Conservation (phyloP, 1,140 invertebrate genomes). For the Gryllus bimaculatus region DNA sequence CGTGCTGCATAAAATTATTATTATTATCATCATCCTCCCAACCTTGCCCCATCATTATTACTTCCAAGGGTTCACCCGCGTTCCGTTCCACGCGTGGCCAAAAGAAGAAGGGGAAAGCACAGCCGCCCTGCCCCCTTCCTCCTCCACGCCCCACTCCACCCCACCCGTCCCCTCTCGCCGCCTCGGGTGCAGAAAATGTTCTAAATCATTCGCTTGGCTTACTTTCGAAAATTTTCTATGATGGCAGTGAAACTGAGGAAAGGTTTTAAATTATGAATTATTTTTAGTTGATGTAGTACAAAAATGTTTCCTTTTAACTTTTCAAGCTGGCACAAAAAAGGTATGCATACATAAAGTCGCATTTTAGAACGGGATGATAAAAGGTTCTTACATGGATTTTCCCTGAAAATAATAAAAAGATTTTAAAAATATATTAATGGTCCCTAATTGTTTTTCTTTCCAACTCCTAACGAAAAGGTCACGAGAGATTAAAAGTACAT, state of each 20-base stretch:
- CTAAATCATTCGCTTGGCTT: background rate
- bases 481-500: background rate
- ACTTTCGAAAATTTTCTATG: background rate
- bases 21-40: background rate
- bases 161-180: too few species aligned
- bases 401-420: background rate
- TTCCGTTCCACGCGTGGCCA: background rate
- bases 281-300: slow-evolving; percentile 5
- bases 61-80: too few species aligned
- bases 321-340: background rate
- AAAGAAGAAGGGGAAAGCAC: background rate
- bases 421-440: background rate
- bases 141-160: too few species aligned
- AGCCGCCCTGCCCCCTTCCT: too few species aligned
- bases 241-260: background rate
- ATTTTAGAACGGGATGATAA: background rate
- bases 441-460: slow-evolving; percentile 5
- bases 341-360: slow-evolving; percentile 1
- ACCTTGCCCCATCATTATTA: background rate
- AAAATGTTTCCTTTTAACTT: slow-evolving; percentile 6
- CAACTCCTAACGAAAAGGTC: background rate
- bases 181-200: background rate
- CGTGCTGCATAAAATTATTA: background rate
- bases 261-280: background rate
- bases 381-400: background rate